These are phyloP conservation scores for Drosophila meridionalis DNA, from an alignment of 2,888 invertebrate genomes.

Conservation along the genomic window DNA sequence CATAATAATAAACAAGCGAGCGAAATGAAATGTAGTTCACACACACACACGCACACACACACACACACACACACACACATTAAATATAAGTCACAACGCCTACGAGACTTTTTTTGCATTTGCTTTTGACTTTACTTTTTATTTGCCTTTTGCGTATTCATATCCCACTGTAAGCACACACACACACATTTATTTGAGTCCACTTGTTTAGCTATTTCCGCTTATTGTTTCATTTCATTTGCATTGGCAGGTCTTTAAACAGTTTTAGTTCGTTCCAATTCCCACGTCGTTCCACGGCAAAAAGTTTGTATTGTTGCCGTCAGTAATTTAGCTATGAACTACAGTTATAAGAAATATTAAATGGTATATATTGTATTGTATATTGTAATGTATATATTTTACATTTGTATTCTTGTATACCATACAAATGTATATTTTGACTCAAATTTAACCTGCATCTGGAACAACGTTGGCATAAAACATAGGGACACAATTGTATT, in stretches of 20 bases:
- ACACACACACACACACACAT: neutral
- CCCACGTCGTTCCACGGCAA: constrained; percentile 10
- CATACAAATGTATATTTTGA: too few relatives aligned
- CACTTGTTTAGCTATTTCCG: constrained; percentile 33
- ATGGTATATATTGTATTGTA: too few relatives aligned
- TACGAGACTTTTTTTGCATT: constrained; percentile 23
- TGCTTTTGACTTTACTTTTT: constrained; percentile 24
- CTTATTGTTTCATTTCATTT: constrained; percentile 31
- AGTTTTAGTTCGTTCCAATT: constrained; percentile 28
- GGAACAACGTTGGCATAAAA: too few relatives aligned
- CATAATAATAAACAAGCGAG: constrained; percentile 47
- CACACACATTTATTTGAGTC: neutral
- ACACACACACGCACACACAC: constrained; percentile 8
- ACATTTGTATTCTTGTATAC: too few relatives aligned
- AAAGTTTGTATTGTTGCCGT: neutral
- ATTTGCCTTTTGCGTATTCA: constrained; percentile 22
- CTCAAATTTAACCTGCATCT: too few relatives aligned
- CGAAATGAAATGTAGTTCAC: constrained; percentile 48
- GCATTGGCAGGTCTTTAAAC: constrained; percentile 12
- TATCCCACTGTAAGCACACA: constrained; percentile 12
- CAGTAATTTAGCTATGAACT: constrained; percentile 19
- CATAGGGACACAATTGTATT: too few relatives aligned
- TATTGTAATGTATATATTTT: too few relatives aligned
- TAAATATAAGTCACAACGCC: constrained; percentile 19
- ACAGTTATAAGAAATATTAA: neutral